Evolutionary conservation across 2,797 vertebrate species (phyloP).

Genomic region (Tinamus major): DNA sequence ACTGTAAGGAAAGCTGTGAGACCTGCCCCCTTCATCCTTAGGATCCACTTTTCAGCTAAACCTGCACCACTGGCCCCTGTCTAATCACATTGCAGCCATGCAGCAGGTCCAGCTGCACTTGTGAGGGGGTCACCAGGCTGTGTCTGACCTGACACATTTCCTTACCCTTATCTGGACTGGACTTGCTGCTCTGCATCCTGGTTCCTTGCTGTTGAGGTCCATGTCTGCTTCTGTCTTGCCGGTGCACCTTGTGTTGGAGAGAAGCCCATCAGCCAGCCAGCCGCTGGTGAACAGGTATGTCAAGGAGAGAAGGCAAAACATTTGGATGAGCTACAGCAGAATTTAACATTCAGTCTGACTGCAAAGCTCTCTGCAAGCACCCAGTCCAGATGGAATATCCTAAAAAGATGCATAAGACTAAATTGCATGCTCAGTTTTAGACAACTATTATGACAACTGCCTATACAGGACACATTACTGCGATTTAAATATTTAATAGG

Average conservation of each 20-base stretch:
- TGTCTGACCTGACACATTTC: no score
- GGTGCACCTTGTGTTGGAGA: background rate
- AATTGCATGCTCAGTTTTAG: background rate
- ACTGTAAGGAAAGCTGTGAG: background rate
- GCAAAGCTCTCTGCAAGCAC: background rate
- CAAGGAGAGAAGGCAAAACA: background rate
- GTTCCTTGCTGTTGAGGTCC: background rate
- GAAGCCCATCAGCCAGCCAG: background rate
- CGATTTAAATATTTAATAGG: background rate
- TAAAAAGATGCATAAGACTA: background rate
- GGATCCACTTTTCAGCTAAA: background rate
- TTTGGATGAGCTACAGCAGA: background rate
- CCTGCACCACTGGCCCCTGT: fast-evolving
- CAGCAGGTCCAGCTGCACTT: no score
- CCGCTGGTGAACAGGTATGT: background rate
- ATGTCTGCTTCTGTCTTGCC: background rate
- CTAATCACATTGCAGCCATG: fast-evolving
- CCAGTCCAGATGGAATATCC: background rate
- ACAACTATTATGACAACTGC: background rate
- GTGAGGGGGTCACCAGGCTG: no score
- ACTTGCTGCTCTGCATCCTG: background rate
- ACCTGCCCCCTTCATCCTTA: background rate
- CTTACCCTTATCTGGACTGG: background rate
- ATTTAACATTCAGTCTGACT: background rate
- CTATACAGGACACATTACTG: background rate